These are phyloP conservation scores for Actinia tenebrosa DNA, from an alignment of 64 coral and sea anemone species.

Conservation along the genomic window DNA sequence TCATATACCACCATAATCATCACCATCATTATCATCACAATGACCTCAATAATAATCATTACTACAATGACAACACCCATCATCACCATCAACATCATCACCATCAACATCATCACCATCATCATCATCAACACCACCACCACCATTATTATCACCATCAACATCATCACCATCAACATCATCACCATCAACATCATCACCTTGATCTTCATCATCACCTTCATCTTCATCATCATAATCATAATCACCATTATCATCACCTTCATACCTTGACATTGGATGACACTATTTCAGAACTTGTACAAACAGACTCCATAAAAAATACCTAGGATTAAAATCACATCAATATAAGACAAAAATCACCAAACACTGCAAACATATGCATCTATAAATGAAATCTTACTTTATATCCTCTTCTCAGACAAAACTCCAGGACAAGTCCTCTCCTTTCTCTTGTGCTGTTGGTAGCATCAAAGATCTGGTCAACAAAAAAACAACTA, in stretches of 20 bases:
- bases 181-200: background rate
- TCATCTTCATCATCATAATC: background rate
- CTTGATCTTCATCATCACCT: background rate
- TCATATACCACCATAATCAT: too few species aligned
- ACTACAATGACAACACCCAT: background rate
- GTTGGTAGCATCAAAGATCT: conserved; percentile 99
- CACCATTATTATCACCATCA: background rate
- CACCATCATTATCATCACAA: background rate
- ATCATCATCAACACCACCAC: background rate
- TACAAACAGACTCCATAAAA: conserved; percentile 87
- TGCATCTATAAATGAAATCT: background rate
- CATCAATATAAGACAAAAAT: background rate
- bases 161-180: background rate
- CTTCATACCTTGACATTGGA: conserved; percentile 77
- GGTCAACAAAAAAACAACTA: background rate
- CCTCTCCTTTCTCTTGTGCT: conserved; percentile 79
- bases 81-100: too few species aligned
- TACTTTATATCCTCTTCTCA: conserved; percentile 78
- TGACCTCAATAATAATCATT: background rate
- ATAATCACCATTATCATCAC: background rate
- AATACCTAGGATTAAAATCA: conserved; percentile 42
- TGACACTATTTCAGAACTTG: conserved; percentile 59
- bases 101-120: background rate
- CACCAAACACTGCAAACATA: background rate
- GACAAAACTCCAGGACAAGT: conserved; percentile 83